phyloP scores from a whole-genome alignment of 2,888 invertebrate genomes.

The Idaea dimidiata region DNA sequence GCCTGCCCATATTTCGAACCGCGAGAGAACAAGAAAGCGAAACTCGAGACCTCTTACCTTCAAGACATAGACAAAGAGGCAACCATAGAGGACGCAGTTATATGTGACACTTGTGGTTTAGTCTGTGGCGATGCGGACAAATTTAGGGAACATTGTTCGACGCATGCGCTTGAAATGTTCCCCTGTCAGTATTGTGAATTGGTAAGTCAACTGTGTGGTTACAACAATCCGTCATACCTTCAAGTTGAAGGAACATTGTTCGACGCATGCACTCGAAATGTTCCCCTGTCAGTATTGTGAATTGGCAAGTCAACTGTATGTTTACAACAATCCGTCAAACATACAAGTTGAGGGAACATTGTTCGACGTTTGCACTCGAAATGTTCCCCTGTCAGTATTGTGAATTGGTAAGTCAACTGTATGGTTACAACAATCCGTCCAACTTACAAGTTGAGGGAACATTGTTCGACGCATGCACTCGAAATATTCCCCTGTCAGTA shows the following conservation, averaged over 20 bases:
- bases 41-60: slow-evolving; percentile 32
- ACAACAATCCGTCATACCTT: too few species aligned
- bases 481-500: too few species aligned
- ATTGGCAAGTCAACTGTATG: too few species aligned
- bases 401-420: slow-evolving; percentile 44
- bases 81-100: slow-evolving; percentile 38
- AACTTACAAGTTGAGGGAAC: too few species aligned
- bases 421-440: background rate
- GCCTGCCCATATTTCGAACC: slow-evolving; percentile 74
- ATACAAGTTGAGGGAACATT: slow-evolving; percentile 54
- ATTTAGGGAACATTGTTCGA: slow-evolving; percentile 53
- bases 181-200: slow-evolving; percentile 63
- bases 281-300: too few species aligned
- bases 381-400: slow-evolving; percentile 64
- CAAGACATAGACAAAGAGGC: slow-evolving; percentile 29
- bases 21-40: slow-evolving; percentile 56
- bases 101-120: slow-evolving; percentile 68
- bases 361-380: slow-evolving; percentile 50
- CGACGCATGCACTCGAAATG: too few species aligned
- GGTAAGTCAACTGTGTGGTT: slow-evolving; percentile 35
- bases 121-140: slow-evolving; percentile 47
- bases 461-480: too few species aligned
- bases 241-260: too few species aligned
- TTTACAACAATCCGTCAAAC: too few species aligned
- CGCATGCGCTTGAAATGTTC: slow-evolving; percentile 52